These are phyloP conservation scores for Montipora sp. DNA, from an alignment of 64 coral and sea anemone species.

Conservation along the genomic window DNA sequence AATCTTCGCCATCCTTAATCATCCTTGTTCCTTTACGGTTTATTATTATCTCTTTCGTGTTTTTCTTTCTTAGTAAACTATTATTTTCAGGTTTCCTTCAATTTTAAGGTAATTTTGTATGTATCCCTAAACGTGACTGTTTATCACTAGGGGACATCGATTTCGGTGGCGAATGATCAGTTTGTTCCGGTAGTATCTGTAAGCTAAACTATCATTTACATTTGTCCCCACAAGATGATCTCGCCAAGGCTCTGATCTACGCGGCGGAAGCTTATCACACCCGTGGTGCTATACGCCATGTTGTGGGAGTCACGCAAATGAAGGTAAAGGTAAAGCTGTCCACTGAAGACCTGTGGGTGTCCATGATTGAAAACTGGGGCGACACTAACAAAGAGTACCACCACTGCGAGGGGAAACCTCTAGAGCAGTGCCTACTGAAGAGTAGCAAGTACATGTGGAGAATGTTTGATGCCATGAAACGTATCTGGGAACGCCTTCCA, in stretches of 20 bases:
- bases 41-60: too few species aligned
- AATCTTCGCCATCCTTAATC: too few species aligned
- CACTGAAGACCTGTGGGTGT: constrained; percentile 55
- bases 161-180: too few species aligned
- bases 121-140: too few species aligned
- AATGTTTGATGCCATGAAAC: constrained; percentile 56
- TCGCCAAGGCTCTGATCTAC: constrained; percentile 44
- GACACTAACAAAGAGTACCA: constrained; percentile 65
- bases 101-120: too few species aligned
- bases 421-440: constrained; percentile 65
- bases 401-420: constrained; percentile 3
- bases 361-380: constrained; percentile 58
- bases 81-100: too few species aligned
- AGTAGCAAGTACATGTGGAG: constrained; percentile 87
- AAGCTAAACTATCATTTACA: too few species aligned
- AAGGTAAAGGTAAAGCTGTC: background rate
- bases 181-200: too few species aligned
- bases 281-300: constrained; percentile 6
- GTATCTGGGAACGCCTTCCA: background rate
- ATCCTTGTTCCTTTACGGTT: too few species aligned
- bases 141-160: too few species aligned
- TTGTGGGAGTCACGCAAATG: constrained; percentile 75
- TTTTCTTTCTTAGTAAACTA: too few species aligned
- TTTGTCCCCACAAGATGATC: background rate
- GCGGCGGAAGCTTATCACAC: constrained; percentile 29